Base-by-base conservation (phyloP, 30 jellyfish, hydroid and myxozoan genomes). In the Aurelia sp. region DNA sequence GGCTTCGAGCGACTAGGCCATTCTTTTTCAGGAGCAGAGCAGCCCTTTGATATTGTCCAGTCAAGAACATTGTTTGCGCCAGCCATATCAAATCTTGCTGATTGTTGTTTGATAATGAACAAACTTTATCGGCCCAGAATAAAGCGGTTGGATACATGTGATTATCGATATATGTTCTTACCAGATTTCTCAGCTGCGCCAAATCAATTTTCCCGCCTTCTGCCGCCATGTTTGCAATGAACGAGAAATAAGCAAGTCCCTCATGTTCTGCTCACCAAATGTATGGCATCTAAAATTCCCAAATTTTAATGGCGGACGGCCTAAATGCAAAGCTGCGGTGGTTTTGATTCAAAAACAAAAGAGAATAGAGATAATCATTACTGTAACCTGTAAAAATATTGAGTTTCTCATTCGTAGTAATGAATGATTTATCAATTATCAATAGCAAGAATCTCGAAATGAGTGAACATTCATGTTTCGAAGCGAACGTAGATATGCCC, bases 61-160 rank as follows among this genome's bases (percentile, higher is more conserved):
- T 88, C 15, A 88, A 81, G 47, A 88, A 89, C 91, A 94, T 81
- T 13, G 96, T 53, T 22, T 94, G 91, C 13, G 97, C 96, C 17
- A 94, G 84, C 98, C 98, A 94, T 60, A 94, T 66, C 21, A 81
- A 85, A 85, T 94, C 98, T 67, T 88, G 97, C 66, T 63, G 92
- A 41, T 81, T 79, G 69, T 76, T 76, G 72, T 75, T 85, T 48
- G 98, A 94, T 81, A 94, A 75, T 0, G 97, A 81, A 68, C 97
- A 94, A 18, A 85, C 96, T 77, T 88, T 94, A 55, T 94, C 98
- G 4, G 98, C 98, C 98, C 98, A 94, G 67, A 88, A 94, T 44
- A 84, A 84, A 6, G 98, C 98, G 4, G 97, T 79, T 44, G 88
- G 63, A 63, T 94, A 88, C 74, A 94, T 70, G 66, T 94, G 98